Evolutionary conservation across 2,888 invertebrate genomes (phyloP), one percentile per base, ranked within the genome.

Genomic region (Yponomeuta evonymella): DNA sequence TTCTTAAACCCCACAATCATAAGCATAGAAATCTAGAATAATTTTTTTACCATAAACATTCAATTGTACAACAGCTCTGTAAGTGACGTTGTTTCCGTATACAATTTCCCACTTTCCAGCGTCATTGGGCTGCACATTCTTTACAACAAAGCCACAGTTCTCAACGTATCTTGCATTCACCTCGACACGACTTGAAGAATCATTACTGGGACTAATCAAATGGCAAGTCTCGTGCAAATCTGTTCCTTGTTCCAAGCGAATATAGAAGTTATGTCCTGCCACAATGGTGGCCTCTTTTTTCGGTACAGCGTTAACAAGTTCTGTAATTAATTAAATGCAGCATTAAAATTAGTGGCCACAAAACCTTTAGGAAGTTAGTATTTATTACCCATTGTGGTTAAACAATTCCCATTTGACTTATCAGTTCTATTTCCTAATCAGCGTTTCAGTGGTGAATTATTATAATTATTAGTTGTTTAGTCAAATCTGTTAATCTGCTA

Each of bases 31-130:
- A 43, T 43, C 43, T 1, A 43, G 6, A 8, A 43, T 43, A 43
- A 8, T 1, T 0, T 30, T 2, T n/a, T 65, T 65, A 89, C 87
- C 86, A 73, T 76, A 74, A 30, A 89, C 83, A 69, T 71, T 75
- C 2, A 89, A 82, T 33, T 75, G 63, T 71, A 85, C 76, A 23
- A 73, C 71, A 2, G 86, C 86, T 76, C 74, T 81, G 72, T 84
- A 83, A 48, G 75, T 74, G 2, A 83, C 82, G 72, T 70, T 75
- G n/a, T 76, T 74, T 72, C 86, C 89, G 73, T 82, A 88, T 2
- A 75, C 74, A 69, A 90, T 88, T 62, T 77, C 73, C 89, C 89
- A 90, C 23, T 70, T 71, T 70, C 90, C 90, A 71, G 71, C 74
- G 33, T 85, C 79, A 9, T 48, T 70, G 12, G 64, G 67, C 11